Base-by-base conservation (phyloP, 2,797 vertebrate species). In the Aselliscus stoliczkanus region DNA sequence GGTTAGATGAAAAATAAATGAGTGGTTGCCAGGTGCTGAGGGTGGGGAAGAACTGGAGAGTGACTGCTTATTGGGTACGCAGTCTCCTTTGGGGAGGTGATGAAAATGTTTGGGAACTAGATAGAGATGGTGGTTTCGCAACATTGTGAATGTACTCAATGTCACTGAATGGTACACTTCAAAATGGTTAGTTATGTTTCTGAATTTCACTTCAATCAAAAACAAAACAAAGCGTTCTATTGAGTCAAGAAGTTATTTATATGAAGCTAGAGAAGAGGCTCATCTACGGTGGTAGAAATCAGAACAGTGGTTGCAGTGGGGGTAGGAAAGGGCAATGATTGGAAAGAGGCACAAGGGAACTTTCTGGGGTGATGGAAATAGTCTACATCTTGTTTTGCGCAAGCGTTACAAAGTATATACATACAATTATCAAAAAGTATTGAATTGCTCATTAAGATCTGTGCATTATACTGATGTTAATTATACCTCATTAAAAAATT, bases 41-140 rank as follows among this genome's bases (percentile, higher is more conserved):
- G 20, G 23, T 39, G 12, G 37, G 56, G 52, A 9, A 9, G 42
- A 65, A 31, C 11, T 6, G 10, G 52, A 6, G 39, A n/a, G 7
- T 44, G 31, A 17, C 9, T 29, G 15, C 50, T 31, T 29, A 9
- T 2, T 21, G 52, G n/a, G 56, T 11, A 17, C 0, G 0, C 25
- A 3, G 4, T 54, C 39, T 31, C 18, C 34, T 80, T n/a, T 42
- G 7, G 1, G 2, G 3, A 2, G 2, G 5, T 42, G 2, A 52
- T 27, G 47, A 75, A 44, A 70, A 62, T 5, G 2, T 29, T 64
- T 64, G 73, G 29, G 60, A 69, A 85, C 27, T 23, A 79, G 69
- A 47, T 1, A 44, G 72, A 60, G 39, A 23, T 14, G 14, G 7
- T 31, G 1, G 4, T 65, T 54, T n/a, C 21, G n/a, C 64, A 25